Conservation (phyloP, 2,113 vertebrate genomes). For the Chunga burmeisteri region DNA sequence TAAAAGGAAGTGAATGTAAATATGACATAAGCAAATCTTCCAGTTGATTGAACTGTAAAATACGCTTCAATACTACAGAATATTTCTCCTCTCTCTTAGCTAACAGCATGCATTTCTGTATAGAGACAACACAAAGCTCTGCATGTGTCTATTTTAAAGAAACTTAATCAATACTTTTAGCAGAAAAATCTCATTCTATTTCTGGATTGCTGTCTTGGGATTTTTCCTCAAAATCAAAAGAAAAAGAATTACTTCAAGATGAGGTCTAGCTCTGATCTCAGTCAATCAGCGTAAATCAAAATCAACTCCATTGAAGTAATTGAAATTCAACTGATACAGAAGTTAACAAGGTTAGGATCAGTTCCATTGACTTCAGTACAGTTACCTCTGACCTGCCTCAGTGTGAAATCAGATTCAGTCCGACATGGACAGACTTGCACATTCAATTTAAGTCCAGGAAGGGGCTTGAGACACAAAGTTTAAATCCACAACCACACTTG, state of each 20-base stretch:
- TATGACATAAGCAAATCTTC: background rate
- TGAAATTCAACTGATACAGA: background rate
- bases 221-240: slow-evolving; percentile 4
- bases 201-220: background rate
- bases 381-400: background rate
- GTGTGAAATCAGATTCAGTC: background rate
- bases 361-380: background rate
- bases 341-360: rapidly evolving
- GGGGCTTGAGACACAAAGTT: background rate
- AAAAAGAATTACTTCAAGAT: background rate
- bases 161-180: background rate
- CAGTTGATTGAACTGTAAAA: slow-evolving; percentile 32
- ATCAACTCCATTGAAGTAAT: background rate
- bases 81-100: slow-evolving; percentile 1
- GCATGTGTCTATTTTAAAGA: slow-evolving; percentile 5
- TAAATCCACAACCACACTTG: background rate
- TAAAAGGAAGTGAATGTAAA: slow-evolving; percentile 38
- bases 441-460: background rate
- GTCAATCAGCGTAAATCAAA: background rate
- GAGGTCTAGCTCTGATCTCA: background rate
- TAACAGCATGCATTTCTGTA: background rate
- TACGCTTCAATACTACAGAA: background rate
- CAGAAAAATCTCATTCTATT: background rate
- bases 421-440: background rate
- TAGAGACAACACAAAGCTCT: background rate